Evolutionary conservation across 2,113 vertebrate species (phyloP), one percentile per base, ranked within the genome.

Genomic region (Cochlearius cochlearius): DNA sequence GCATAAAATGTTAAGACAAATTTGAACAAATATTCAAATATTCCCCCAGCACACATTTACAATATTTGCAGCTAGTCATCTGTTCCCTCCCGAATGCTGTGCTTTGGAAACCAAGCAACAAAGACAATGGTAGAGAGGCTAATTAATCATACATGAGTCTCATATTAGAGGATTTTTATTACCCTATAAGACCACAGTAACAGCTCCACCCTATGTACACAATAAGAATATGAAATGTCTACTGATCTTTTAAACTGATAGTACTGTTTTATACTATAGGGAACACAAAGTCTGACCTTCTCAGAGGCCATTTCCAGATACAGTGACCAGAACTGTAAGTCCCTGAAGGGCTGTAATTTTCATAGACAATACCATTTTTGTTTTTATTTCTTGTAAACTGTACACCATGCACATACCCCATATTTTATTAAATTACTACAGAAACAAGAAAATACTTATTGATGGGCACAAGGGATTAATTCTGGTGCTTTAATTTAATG

Each of bases 1-100:
- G 71, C 50, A 96, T 88, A 95, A 94, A 91, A 85, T 60, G 93
- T 94, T 87, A 78, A 95, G 73, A 52, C n/a, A 92, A 95, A 82
- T 95, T 90, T 92, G 85, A 90, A 90, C 69, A 95, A 96, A 91
- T 97, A 45, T 90, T 96, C 74, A 82, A 90, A 91, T 96, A 93
- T 90, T 96, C 94, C 89, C 74, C 6, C 36, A 91, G 62, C 30
- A 91, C 60, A 68, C 36, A 75, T 74, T 86, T 89, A 64, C 77
- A 91, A 10, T 90, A 91, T 82, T 91, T 94, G 81, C 62, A 82
- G 53, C 69, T 60, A 92, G 84, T 89, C 86, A 85, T 85, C 77
- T 15, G 1, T 94, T 87, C 62, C 36, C 36, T 95, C 68, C 55
- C 4, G 84, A 94, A 92, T 87, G 34, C 30, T 85, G 60, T 73